Conservation (phyloP, 2,113 vertebrate species). For the Pteropus alecto region DNA sequence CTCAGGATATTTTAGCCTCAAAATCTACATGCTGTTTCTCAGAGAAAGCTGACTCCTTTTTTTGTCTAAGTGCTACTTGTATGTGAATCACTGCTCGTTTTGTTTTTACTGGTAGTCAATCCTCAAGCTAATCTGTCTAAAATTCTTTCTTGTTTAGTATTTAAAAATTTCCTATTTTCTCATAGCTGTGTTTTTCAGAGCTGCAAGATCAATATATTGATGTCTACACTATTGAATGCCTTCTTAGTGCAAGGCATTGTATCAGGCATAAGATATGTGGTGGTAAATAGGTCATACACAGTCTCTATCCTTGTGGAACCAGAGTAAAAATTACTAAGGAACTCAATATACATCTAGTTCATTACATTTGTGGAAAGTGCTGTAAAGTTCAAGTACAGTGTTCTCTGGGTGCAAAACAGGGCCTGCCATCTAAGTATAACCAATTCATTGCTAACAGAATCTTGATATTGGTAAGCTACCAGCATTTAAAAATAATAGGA, state of each 20-base stretch:
- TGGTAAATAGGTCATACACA: not conserved
- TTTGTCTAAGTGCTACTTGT: not conserved
- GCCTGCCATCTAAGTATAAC: not conserved
- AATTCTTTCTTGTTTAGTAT: not conserved
- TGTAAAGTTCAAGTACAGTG: not conserved
- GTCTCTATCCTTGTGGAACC: not conserved
- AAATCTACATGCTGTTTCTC: not conserved
- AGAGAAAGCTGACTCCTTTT: not conserved
- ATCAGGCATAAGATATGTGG: not conserved
- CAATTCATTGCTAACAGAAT: not conserved
- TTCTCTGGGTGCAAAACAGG: not conserved
- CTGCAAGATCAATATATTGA: not conserved
- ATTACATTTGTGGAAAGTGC: not conserved
- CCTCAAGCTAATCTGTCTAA: not conserved
- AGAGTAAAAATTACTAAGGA: not conserved
- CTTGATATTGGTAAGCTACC: not conserved
- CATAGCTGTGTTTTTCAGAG: not conserved
- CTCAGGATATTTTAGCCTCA: not conserved
- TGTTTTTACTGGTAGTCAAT: not conserved
- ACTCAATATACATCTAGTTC: not conserved
- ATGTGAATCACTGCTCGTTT: not conserved
- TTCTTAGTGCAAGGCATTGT: not conserved
- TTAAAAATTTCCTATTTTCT: not conserved
- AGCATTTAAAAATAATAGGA: not conserved
- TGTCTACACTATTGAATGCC: not conserved